Evolutionary conservation across 2,113 vertebrate species (phyloP).

Genomic region (Oncorhynchus nerka): DNA sequence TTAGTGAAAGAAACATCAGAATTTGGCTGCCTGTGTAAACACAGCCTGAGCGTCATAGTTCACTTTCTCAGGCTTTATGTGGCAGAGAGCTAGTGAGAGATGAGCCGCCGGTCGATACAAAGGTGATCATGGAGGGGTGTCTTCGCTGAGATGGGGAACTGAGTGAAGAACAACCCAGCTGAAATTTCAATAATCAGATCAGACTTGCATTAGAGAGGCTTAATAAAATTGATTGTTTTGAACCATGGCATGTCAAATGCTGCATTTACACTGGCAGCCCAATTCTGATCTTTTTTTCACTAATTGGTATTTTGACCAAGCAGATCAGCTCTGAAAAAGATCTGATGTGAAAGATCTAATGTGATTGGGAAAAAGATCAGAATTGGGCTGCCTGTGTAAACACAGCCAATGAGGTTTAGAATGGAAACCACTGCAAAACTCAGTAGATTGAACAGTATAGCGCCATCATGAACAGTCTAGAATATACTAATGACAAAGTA

Average conservation of each 20-base stretch:
- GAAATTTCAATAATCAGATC: constrained; percentile 72
- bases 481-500: too few species aligned
- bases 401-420: not conserved
- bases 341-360: too few species aligned
- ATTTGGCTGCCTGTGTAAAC: too few species aligned
- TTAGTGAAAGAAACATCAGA: too few species aligned
- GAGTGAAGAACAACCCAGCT: constrained; percentile 26
- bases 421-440: constrained; percentile 9
- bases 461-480: too few species aligned
- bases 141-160: constrained; percentile 30
- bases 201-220: constrained; percentile 57
- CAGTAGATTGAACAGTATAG: too few species aligned
- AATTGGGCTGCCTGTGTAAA: too few species aligned
- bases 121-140: constrained; percentile 37
- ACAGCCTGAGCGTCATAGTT: constrained; percentile 23
- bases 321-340: too few species aligned
- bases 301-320: too few species aligned
- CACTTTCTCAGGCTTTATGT: constrained; percentile 43
- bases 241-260: constrained; percentile 43
- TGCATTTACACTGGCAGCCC: too few species aligned
- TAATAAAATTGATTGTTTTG: constrained; percentile 65
- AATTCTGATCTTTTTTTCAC: too few species aligned
- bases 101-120: constrained; percentile 38
- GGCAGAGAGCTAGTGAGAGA: constrained; percentile 3
- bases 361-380: too few species aligned